A percentile compares a stretch with the other conserved stretches of the same genome.
These are phyloP conservation scores for Capitella teleta DNA, from an alignment of 1,140 invertebrate species.

Conservation along the genomic window DNA sequence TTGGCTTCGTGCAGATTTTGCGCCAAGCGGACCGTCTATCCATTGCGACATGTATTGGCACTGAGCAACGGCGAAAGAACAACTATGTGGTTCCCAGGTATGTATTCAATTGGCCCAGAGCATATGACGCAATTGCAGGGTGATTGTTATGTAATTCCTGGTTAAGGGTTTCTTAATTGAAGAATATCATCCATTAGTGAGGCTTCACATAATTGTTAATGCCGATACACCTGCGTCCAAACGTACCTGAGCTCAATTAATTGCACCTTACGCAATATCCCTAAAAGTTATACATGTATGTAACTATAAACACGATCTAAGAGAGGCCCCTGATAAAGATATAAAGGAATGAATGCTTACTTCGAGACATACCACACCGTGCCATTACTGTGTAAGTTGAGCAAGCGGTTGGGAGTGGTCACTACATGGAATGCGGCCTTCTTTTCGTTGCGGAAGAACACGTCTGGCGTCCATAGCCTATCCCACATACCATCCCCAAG, in stretches of 20 bases:
- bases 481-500: slow-evolving; percentile 23
- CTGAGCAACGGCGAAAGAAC: too few relatives aligned
- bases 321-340: too few relatives aligned
- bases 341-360: slow-evolving; percentile 14
- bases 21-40: too few relatives aligned
- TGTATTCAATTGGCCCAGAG: too few relatives aligned
- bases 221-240: too few relatives aligned
- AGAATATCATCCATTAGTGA: neutral
- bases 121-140: too few relatives aligned
- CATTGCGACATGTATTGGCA: too few relatives aligned
- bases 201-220: neutral
- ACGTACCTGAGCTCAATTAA: too few relatives aligned
- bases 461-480: slow-evolving; percentile 26
- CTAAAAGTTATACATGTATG: neutral
- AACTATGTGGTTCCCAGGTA: too few relatives aligned
- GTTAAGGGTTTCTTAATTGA: neutral
- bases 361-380: slow-evolving; percentile 26
- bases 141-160: too few relatives aligned
- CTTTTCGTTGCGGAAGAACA: slow-evolving; percentile 51
- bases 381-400: slow-evolving; percentile 52
- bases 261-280: neutral
- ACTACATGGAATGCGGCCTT: slow-evolving; percentile 38
- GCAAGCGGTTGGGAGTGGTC: slow-evolving; percentile 53
- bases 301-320: too few relatives aligned
- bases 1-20: too few relatives aligned